Conservation (phyloP, 2,888 invertebrate species). For the Drosophila phalerata region DNA sequence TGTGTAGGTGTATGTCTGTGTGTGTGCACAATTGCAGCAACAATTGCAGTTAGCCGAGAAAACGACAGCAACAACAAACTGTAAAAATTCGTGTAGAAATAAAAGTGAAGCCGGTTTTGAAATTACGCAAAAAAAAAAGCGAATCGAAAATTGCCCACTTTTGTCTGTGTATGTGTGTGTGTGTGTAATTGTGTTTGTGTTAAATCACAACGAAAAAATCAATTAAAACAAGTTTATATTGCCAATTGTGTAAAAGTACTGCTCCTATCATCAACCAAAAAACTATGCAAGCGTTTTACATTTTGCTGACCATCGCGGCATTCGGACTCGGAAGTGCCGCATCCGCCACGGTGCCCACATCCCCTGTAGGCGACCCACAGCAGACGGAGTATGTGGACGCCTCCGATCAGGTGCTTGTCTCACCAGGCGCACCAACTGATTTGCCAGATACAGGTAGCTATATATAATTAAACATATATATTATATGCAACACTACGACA, state of each 20-base stretch:
- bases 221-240: constrained; percentile 71
- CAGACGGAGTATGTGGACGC: constrained; percentile 22
- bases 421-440: constrained; percentile 48
- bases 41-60: constrained; percentile 80
- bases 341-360: constrained; percentile 62
- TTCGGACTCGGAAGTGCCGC: constrained; percentile 80
- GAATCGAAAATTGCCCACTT: constrained; percentile 47
- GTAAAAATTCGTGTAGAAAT: constrained; percentile 62
- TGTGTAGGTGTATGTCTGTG: constrained; percentile 40
- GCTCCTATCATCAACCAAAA: constrained; percentile 29
- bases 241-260: constrained; percentile 59
- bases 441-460: constrained; percentile 60
- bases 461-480: neutral
- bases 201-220: constrained; percentile 59
- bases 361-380: constrained; percentile 50
- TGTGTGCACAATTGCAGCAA: constrained; percentile 70
- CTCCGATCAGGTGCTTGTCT: constrained; percentile 32
- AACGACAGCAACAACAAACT: constrained; percentile 56
- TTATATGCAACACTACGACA: constrained; percentile 59
- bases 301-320: constrained; percentile 63
- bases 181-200: constrained; percentile 40
- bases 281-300: constrained; percentile 74
- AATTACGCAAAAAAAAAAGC: constrained; percentile 72
- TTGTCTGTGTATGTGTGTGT: constrained; percentile 38
- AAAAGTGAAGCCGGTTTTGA: constrained; percentile 79